Evolutionary conservation across 1,140 invertebrate species (phyloP).

Genomic region (Venturia canescens): DNA sequence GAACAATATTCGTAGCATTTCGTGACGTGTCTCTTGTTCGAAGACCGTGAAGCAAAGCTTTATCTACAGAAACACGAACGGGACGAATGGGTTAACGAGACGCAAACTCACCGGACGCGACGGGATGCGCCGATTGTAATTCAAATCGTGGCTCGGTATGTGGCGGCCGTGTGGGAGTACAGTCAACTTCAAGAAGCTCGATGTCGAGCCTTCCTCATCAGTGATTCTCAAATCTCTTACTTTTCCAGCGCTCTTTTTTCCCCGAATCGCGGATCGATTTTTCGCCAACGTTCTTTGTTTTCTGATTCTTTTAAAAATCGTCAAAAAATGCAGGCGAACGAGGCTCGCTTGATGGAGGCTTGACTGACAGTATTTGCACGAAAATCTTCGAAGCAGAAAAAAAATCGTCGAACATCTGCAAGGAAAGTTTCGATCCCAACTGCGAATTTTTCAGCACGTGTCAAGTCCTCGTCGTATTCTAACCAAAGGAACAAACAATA

Average conservation of each 20-base stretch:
- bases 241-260: neutral
- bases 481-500: too few relatives aligned
- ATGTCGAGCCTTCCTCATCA: neutral
- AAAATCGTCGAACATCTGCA: too few relatives aligned
- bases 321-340: too few relatives aligned
- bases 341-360: too few relatives aligned
- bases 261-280: neutral
- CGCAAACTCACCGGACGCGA: slow-evolving; percentile 54
- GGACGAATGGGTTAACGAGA: slow-evolving; percentile 67
- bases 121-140: slow-evolving; percentile 65
- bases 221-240: slow-evolving; percentile 45
- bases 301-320: neutral
- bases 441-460: too few relatives aligned
- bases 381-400: too few relatives aligned
- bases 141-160: slow-evolving; percentile 62
- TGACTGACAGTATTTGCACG: too few relatives aligned
- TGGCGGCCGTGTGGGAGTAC: slow-evolving; percentile 49
- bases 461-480: too few relatives aligned
- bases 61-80: slow-evolving; percentile 65
- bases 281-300: too few relatives aligned
- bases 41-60: slow-evolving; percentile 58
- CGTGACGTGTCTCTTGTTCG: slow-evolving; percentile 13
- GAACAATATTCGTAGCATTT: slow-evolving; percentile 4
- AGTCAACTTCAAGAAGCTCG: slow-evolving; percentile 47
- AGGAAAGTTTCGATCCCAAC: too few relatives aligned